Evolutionary conservation across 2,888 invertebrate species (phyloP).

Genomic region (Helobdella robusta): DNA sequence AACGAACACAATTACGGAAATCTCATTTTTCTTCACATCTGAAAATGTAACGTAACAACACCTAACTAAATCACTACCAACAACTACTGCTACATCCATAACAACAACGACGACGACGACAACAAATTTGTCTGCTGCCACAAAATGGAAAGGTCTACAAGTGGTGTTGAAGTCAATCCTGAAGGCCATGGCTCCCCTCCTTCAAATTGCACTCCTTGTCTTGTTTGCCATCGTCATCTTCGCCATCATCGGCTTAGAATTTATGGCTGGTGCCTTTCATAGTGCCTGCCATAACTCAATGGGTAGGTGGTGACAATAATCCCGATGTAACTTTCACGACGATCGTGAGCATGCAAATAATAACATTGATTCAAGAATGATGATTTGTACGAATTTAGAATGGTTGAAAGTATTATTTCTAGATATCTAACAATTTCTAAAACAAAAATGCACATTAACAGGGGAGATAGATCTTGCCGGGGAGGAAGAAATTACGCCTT

Average conservation of each 20-base stretch:
- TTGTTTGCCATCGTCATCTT: conserved; percentile 99
- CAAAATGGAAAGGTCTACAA: conserved; percentile 74
- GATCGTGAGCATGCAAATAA: too few species aligned
- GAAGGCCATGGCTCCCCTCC: conserved; percentile 99
- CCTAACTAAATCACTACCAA: not conserved
- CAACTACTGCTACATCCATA: not conserved
- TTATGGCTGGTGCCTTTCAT: conserved; percentile 98
- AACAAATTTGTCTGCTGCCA: not conserved
- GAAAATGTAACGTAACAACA: too few species aligned
- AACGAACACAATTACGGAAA: too few species aligned
- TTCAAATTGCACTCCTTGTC: conserved; percentile 98
- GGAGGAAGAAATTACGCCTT: conserved; percentile 43
- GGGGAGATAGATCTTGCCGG: conserved; percentile 40
- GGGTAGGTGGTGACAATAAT: too few species aligned
- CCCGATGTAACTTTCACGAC: too few species aligned
- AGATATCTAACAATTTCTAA: too few species aligned
- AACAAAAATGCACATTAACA: too few species aligned
- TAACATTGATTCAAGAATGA: too few species aligned
- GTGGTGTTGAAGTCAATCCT: conserved; percentile 99
- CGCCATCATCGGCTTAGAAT: conserved; percentile 99
- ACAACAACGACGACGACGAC: not conserved
- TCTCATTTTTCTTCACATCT: too few species aligned
- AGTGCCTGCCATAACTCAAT: conserved; percentile 72
- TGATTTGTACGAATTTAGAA: too few species aligned
- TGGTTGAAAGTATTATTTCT: too few species aligned